Evolutionary conservation across 2,797 vertebrate genomes (phyloP).

Genomic region (Triplophysa yarkandensis): DNA sequence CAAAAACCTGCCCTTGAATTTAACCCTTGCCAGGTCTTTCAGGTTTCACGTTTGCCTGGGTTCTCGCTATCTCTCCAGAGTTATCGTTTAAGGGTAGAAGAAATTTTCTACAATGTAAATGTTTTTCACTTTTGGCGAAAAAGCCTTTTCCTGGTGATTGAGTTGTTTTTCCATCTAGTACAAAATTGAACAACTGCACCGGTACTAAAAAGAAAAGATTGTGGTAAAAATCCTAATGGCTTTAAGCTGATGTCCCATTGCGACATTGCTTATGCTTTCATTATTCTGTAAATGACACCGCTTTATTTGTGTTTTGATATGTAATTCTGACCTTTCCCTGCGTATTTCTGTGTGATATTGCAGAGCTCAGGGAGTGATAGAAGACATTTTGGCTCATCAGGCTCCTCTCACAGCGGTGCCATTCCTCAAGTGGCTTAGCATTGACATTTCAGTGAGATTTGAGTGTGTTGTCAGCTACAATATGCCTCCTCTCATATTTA

Average conservation of each 20-base stretch:
- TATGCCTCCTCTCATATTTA: constrained; percentile 65
- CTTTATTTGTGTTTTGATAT: constrained; percentile 62
- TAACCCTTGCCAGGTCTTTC: constrained; percentile 13
- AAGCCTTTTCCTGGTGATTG: not conserved
- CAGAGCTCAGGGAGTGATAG: constrained; percentile 60
- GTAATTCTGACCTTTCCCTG: constrained; percentile 68
- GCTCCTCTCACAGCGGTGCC: constrained; percentile 36
- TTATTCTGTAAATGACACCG: constrained; percentile 43
- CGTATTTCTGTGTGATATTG: constrained; percentile 64
- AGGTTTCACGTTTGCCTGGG: not conserved
- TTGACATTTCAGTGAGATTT: constrained; percentile 70
- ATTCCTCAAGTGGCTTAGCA: constrained; percentile 61
- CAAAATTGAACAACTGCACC: not conserved
- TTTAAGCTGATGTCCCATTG: constrained; percentile 9
- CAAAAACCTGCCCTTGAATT: constrained; percentile 9
- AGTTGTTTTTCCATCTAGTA: not conserved
- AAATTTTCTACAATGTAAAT: not conserved
- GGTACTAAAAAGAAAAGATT: constrained; percentile 18
- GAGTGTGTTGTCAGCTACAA: constrained; percentile 66
- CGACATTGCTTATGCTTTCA: constrained; percentile 1
- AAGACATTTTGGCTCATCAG: constrained; percentile 57
- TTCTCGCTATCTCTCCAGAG: not conserved
- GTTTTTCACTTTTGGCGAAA: not conserved
- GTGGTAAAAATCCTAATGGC: constrained; percentile 28
- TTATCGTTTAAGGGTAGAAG: not conserved